Conservation (phyloP, 2,113 vertebrate genomes). For the Himantopus leucocephalus region DNA sequence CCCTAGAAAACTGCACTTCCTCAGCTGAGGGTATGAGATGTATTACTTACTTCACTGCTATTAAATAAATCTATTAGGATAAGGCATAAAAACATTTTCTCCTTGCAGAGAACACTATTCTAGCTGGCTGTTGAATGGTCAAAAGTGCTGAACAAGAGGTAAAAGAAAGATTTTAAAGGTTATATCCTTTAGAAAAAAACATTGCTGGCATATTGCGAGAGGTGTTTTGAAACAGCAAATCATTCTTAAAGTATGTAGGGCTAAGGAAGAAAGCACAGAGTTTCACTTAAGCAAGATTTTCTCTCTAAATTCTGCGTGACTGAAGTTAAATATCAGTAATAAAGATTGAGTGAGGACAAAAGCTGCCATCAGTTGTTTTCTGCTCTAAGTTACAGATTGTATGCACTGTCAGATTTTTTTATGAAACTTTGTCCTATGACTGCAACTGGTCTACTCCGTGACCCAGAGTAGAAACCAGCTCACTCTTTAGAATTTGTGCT, state of each 20-base stretch:
- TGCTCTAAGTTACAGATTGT: background rate
- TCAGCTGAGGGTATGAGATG: background rate
- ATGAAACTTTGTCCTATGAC: background rate
- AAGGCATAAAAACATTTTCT: background rate
- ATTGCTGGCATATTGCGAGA: background rate
- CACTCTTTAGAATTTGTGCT: background rate
- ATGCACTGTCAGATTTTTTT: background rate
- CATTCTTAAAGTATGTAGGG: background rate
- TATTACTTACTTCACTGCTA: background rate
- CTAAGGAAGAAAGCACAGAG: background rate
- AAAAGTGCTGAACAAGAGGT: background rate
- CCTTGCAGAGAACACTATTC: background rate
- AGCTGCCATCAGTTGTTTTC: background rate
- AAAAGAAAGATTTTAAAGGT: background rate
- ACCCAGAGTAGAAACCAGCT: background rate
- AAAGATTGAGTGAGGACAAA: background rate
- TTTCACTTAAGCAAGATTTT: background rate
- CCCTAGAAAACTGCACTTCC: background rate
- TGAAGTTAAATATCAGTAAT: background rate
- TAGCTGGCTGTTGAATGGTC: background rate
- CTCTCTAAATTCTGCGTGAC: background rate
- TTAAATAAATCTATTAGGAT: conserved; percentile 5
- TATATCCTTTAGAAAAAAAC: background rate
- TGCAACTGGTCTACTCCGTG: background rate
- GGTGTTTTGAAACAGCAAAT: background rate